These are phyloP conservation scores for Augiades crinisus DNA, from an alignment of 2,888 invertebrate species.

Conservation along the genomic window DNA sequence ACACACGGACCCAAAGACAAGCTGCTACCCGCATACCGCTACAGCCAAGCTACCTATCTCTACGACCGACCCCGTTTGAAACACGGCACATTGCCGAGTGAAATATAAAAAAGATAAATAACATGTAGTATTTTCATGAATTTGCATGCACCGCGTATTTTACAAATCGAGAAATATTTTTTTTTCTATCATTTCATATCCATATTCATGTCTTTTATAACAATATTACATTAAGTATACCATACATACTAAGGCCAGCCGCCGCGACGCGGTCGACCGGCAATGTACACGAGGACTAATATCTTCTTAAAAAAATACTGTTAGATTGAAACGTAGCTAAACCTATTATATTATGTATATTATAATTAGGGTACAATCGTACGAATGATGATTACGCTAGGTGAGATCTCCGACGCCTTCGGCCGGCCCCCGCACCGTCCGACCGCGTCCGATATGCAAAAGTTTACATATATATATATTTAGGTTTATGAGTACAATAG, in stretches of 20 bases:
- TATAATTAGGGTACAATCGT: constrained; percentile 75
- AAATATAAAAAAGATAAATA: constrained; percentile 81
- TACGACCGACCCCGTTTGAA: constrained; percentile 60
- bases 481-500: constrained; percentile 53
- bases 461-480: constrained; percentile 50
- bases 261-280: constrained; percentile 63
- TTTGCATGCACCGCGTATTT: constrained; percentile 80
- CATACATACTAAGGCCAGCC: constrained; percentile 72
- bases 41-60: constrained; percentile 40
- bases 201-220: constrained; percentile 76
- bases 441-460: constrained; percentile 79
- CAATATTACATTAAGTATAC: constrained; percentile 73
- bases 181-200: constrained; percentile 73
- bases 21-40: constrained; percentile 45
- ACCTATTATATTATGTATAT: constrained; percentile 74
- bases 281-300: constrained; percentile 80
- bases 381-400: constrained; percentile 77
- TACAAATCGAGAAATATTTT: constrained; percentile 76
- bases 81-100: constrained; percentile 73
- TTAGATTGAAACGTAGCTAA: constrained; percentile 81
- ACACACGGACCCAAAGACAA: constrained; percentile 39
- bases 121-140: constrained; percentile 76
- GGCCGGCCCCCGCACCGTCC: constrained; percentile 70
- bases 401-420: constrained; percentile 78
- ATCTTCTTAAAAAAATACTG: constrained; percentile 82